Percentiles rank a stretch among this genome's conserved stretches.
These are phyloP conservation scores for Eremobia ochroleuca DNA, from an alignment of 2,888 invertebrate species.

Conservation along the genomic window DNA sequence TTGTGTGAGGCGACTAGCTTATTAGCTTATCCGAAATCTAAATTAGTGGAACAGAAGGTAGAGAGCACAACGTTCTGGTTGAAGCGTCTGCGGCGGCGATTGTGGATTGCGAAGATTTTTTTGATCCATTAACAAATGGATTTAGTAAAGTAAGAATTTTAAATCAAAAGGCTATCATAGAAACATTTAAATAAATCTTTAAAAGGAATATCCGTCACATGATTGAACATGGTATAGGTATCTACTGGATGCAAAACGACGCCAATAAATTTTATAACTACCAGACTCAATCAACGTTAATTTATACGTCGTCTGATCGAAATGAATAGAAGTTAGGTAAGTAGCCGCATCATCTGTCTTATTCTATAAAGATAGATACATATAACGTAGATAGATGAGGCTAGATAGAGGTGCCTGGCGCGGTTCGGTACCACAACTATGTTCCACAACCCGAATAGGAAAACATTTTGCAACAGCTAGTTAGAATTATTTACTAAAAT, in stretches of 20 bases:
- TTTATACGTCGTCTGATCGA: slow-evolving; percentile 54
- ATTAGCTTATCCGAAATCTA: slow-evolving; percentile 35
- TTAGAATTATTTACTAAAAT: slow-evolving; percentile 42
- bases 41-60: slow-evolving; percentile 27
- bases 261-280: slow-evolving; percentile 35
- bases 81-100: not conserved
- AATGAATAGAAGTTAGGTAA: slow-evolving; percentile 51
- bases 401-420: slow-evolving; percentile 69
- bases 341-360: slow-evolving; percentile 52
- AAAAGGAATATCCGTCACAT: not conserved
- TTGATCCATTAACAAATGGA: not conserved
- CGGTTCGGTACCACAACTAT: slow-evolving; percentile 65
- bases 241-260: slow-evolving; percentile 9
- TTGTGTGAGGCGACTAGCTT: slow-evolving; percentile 35
- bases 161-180: not conserved
- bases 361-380: slow-evolving; percentile 30
- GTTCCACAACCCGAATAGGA: slow-evolving; percentile 60
- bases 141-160: not conserved
- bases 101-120: not conserved
- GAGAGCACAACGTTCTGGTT: not conserved
- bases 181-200: not conserved
- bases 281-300: slow-evolving; percentile 49
- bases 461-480: slow-evolving; percentile 55
- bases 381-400: slow-evolving; percentile 35
- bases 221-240: not conserved